phyloP scores from a whole-genome alignment of 2,797 vertebrate species.

The Enoplosus armatus region DNA sequence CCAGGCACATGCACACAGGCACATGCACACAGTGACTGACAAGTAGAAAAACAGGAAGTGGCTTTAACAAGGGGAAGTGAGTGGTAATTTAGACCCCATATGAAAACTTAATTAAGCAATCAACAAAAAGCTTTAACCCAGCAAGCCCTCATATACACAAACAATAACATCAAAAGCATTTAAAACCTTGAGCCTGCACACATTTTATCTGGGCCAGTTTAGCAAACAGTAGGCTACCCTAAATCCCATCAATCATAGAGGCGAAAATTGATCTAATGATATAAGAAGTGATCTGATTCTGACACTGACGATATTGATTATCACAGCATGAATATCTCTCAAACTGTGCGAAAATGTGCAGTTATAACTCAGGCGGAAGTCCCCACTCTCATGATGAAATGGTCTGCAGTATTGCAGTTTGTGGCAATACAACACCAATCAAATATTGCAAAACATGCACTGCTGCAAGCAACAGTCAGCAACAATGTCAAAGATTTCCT shows the following conservation, averaged over 20 bases:
- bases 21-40: background rate
- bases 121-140: background rate
- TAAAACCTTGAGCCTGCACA: background rate
- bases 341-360: background rate
- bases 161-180: background rate
- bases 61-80: background rate
- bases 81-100: background rate
- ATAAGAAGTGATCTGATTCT: background rate
- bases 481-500: background rate
- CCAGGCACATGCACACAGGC: too few relatives aligned
- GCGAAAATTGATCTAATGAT: background rate
- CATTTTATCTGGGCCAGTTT: background rate
- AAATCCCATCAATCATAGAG: background rate
- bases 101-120: background rate
- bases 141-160: background rate
- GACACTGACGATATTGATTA: background rate
- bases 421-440: background rate
- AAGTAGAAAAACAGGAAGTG: background rate
- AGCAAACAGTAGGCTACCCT: too few relatives aligned
- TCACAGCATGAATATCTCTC: background rate
- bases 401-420: too few relatives aligned
- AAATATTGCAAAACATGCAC: too few relatives aligned
- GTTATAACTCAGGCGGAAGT: background rate
- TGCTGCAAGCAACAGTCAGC: background rate
- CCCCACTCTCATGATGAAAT: accelerated